Conservation (phyloP, 2,113 vertebrate species). For the Sander vitreus region DNA sequence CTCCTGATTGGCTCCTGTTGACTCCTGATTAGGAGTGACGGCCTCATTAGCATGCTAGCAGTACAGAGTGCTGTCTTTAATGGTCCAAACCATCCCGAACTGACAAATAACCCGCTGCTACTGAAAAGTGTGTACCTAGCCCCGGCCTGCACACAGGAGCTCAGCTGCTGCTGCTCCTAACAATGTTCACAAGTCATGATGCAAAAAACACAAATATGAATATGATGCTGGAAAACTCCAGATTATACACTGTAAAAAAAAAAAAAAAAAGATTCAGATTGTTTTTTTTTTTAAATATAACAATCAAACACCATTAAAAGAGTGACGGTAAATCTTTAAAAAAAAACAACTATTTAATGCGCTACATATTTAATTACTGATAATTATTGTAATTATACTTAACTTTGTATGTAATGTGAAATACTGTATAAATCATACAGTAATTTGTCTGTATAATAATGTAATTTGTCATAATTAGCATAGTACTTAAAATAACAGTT, state of each 20-base stretch:
- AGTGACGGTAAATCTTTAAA: too few relatives aligned
- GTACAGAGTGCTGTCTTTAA: conserved; percentile 48
- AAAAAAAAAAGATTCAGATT: too few relatives aligned
- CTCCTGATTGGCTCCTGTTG: conserved; percentile 84
- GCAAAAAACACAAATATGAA: neutral
- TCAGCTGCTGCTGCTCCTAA: neutral
- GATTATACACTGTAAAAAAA: neutral
- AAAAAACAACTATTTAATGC: too few relatives aligned
- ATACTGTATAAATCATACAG: too few relatives aligned
- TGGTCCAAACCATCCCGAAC: conserved; percentile 43
- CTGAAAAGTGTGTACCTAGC: conserved; percentile 17
- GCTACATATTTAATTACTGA: too few relatives aligned
- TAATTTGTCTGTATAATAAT: too few relatives aligned
- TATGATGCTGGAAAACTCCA: neutral
- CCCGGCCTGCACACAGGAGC: conserved; percentile 19
- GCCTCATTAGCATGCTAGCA: conserved; percentile 73
- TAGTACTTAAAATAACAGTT: too few relatives aligned
- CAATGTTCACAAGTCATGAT: neutral
- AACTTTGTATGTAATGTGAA: too few relatives aligned
- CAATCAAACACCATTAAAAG: too few relatives aligned
- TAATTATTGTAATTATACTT: too few relatives aligned
- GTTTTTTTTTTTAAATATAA: too few relatives aligned
- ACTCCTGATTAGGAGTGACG: conserved; percentile 79
- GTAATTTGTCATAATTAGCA: too few relatives aligned
- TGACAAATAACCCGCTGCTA: conserved; percentile 53